Conservation (phyloP, 2,888 invertebrate species). For the Sarcophaga caerulescens region DNA sequence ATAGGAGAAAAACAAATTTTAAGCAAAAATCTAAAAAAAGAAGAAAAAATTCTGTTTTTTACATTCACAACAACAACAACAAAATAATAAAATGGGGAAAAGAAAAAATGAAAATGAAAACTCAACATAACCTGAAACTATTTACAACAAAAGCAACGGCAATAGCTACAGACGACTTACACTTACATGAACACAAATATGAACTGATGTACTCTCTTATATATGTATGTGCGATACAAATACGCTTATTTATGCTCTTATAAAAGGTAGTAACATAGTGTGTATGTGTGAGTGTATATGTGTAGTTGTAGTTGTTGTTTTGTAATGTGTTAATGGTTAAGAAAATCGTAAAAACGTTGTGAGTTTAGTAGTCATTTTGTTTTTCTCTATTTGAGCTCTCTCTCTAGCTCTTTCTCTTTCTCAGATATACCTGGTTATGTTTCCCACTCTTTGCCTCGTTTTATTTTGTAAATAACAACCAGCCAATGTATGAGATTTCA, state of each 20-base stretch:
- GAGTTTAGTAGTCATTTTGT: not conserved
- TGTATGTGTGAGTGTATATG: too few species aligned
- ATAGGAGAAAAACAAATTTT: not conserved
- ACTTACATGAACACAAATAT: too few species aligned
- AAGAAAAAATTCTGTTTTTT: not conserved
- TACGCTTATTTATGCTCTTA: too few species aligned
- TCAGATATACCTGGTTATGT: too few species aligned
- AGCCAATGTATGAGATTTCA: slow-evolving; percentile 8
- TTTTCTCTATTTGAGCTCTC: not conserved
- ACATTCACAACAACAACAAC: not conserved
- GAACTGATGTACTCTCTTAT: too few species aligned
- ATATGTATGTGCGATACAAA: too few species aligned
- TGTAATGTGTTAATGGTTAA: slow-evolving; percentile 24
- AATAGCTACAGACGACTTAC: too few species aligned
- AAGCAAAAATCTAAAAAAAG: slow-evolving; percentile 21
- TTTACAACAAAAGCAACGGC: slow-evolving; percentile 1
- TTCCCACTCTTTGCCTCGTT: not conserved
- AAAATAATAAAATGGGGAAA: not conserved
- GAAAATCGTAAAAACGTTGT: slow-evolving; percentile 28
- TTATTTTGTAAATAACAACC: not conserved
- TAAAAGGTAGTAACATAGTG: too few species aligned
- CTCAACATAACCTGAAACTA: slow-evolving; percentile 23
- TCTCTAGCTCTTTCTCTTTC: too few species aligned
- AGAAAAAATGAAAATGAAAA: not conserved
- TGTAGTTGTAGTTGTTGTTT: too few species aligned